phyloP scores from a whole-genome alignment of 2,113 vertebrate genomes.

The Xenopus borealis region DNA sequence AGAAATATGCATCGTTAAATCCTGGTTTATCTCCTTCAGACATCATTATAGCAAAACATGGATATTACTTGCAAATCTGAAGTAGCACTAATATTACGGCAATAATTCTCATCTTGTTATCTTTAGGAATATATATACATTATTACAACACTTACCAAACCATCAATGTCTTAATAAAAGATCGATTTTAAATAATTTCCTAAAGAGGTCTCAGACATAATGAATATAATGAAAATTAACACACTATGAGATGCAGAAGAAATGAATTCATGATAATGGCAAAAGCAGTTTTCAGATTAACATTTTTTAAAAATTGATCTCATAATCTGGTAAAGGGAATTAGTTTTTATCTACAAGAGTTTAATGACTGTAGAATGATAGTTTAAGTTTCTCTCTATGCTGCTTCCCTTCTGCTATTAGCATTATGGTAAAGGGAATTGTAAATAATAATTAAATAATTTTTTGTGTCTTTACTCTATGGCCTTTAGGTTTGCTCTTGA shows the following conservation, averaged over 20 bases:
- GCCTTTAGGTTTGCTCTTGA: too few relatives aligned
- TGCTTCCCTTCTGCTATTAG: too few relatives aligned
- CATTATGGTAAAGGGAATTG: too few relatives aligned
- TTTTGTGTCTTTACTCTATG: too few relatives aligned
- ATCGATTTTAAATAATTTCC: constrained; percentile 19
- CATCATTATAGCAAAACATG: constrained; percentile 41
- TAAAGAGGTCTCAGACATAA: constrained; percentile 20
- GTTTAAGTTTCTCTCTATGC: too few relatives aligned
- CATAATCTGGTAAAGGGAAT: constrained; percentile 5
- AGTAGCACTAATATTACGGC: constrained; percentile 30
- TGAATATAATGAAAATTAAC: constrained; percentile 49
- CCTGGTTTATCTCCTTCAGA: constrained; percentile 28
- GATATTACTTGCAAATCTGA: constrained; percentile 5
- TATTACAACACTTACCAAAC: background rate
- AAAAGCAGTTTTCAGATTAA: constrained; percentile 41
- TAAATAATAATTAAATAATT: too few relatives aligned
- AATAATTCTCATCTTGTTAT: constrained; percentile 56
- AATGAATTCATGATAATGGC: constrained; percentile 22
- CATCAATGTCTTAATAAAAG: constrained; percentile 24
- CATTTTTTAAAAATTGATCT: constrained; percentile 26
- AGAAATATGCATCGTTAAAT: constrained; percentile 52
- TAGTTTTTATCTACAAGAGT: too few relatives aligned
- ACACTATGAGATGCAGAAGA: constrained; percentile 36
- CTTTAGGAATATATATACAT: constrained; percentile 51
- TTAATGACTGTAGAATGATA: too few relatives aligned